These are phyloP conservation scores for Drosophila ohnishii DNA, from an alignment of 1,140 invertebrate species.

Conservation along the genomic window DNA sequence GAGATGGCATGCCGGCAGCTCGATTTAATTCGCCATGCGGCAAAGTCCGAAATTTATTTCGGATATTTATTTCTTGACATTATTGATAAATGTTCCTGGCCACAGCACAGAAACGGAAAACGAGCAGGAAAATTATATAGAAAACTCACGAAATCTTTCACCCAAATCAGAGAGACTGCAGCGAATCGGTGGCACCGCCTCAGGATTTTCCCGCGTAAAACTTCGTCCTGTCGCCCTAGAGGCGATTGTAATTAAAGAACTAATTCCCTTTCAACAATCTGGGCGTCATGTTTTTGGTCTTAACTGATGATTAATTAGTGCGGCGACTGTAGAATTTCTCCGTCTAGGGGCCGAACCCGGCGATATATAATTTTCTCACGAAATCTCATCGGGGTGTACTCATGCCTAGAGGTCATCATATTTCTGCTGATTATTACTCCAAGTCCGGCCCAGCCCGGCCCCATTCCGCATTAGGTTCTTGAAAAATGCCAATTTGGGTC, in stretches of 20 bases:
- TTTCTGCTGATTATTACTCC: constrained; percentile 47
- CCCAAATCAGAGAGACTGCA: constrained; percentile 45
- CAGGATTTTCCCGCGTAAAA: neutral
- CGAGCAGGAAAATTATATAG: constrained; percentile 63
- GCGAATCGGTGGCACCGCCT: constrained; percentile 27
- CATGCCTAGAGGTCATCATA: constrained; percentile 68
- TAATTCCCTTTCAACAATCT: constrained; percentile 68
- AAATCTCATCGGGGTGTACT: constrained; percentile 50
- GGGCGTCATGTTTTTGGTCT: constrained; percentile 64
- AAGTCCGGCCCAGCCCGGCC: constrained; percentile 8
- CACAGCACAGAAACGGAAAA: constrained; percentile 40
- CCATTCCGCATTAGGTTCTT: constrained; percentile 46
- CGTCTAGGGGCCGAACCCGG: constrained; percentile 22
- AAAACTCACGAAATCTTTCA: constrained; percentile 64
- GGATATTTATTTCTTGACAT: constrained; percentile 65
- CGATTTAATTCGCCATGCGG: constrained; percentile 28
- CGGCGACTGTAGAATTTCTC: constrained; percentile 46
- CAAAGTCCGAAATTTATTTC: constrained; percentile 48
- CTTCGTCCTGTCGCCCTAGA: neutral
- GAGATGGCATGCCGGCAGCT: constrained; percentile 14
- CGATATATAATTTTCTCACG: constrained; percentile 69
- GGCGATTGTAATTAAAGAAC: constrained; percentile 61
- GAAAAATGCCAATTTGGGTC: constrained; percentile 64
- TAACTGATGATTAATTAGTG: constrained; percentile 76
- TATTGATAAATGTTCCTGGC: constrained; percentile 72